These are phyloP conservation scores for Laterallus jamaicensis DNA, from an alignment of 2,113 vertebrate genomes.

Conservation along the genomic window DNA sequence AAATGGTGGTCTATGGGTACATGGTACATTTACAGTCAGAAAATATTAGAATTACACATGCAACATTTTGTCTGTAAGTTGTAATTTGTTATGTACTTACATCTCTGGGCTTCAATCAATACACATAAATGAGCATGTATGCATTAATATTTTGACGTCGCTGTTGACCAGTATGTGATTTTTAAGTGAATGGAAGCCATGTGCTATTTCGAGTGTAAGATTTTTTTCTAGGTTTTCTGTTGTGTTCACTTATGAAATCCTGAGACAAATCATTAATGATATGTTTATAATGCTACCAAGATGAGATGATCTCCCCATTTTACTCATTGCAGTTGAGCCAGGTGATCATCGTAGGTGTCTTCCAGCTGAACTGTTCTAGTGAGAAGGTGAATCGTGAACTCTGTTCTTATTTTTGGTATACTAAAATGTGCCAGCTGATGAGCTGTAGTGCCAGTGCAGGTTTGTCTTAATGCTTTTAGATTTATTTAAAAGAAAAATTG, in stretches of 20 bases:
- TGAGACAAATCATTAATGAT: background rate
- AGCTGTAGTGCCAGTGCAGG: background rate
- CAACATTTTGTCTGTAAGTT: background rate
- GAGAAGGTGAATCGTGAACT: background rate
- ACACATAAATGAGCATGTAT: background rate
- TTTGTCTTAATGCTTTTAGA: background rate
- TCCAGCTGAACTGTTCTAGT: background rate
- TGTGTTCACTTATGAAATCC: background rate
- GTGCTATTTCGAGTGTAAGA: background rate
- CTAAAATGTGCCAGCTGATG: background rate
- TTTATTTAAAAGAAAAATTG: background rate
- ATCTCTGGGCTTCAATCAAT: background rate
- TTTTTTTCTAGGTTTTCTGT: background rate
- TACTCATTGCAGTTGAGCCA: background rate
- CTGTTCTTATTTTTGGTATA: background rate
- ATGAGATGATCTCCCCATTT: background rate
- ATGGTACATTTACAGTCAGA: background rate
- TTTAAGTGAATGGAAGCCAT: background rate
- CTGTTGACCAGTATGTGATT: background rate
- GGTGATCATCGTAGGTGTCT: background rate
- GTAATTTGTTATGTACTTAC: background rate
- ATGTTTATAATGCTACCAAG: background rate
- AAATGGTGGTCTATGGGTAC: background rate
- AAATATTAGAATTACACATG: background rate
- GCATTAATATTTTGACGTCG: background rate